phyloP scores from a whole-genome alignment of 2,113 vertebrate species.

The Callipepla californica region DNA sequence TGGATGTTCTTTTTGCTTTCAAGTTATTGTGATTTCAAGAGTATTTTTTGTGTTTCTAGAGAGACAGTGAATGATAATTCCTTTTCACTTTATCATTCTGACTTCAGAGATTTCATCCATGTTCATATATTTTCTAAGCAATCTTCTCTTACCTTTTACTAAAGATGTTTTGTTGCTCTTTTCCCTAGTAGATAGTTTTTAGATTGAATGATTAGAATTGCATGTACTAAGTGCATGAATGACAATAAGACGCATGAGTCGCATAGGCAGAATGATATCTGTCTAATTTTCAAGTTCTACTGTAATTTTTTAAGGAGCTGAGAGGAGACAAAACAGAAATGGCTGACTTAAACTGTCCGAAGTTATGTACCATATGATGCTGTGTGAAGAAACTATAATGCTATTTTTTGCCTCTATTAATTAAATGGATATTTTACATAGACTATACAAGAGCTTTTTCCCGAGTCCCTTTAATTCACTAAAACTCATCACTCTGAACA shows the following conservation, averaged over 20 bases:
- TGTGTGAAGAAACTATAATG: neutral
- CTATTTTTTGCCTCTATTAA: neutral
- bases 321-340: no score
- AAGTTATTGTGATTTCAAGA: neutral
- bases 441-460: neutral
- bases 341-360: no score
- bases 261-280: neutral
- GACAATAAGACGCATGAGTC: neutral
- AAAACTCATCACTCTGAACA: neutral
- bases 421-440: neutral
- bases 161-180: neutral
- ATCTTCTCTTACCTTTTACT: neutral
- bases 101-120: neutral
- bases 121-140: neutral
- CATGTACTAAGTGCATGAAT: neutral
- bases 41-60: neutral
- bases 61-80: neutral
- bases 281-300: neutral
- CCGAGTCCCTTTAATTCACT: neutral
- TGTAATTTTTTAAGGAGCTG: neutral
- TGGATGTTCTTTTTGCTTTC: neutral
- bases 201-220: neutral
- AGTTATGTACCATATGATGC: no score
- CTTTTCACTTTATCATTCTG: neutral
- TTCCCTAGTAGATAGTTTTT: neutral